Base-by-base conservation (phyloP, 2,797 vertebrate genomes). In the Astyanax mexicanus region DNA sequence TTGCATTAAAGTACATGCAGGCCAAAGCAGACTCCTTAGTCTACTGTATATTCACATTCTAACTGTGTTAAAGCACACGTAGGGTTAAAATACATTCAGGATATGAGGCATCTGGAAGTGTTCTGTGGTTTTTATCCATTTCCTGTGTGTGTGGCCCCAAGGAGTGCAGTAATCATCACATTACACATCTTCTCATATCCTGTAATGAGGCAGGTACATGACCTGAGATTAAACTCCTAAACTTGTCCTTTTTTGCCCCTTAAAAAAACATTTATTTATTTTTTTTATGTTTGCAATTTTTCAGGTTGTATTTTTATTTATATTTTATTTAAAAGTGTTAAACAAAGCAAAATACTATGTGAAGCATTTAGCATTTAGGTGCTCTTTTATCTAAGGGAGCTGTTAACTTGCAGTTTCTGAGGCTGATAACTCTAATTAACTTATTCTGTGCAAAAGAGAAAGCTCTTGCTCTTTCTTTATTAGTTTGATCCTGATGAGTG, bases 91-190 rank as follows among this genome's bases (percentile, higher is more conserved):
- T 25, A n/a, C 15, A 17, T 66, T 3, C 64, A 66, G 64, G 44
- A 66, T 45, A 17, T 47, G 64, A 45, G 27, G 44, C 64, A 47
- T 66, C 42, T 66, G 64, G 64, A 66, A 47, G 11, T 45, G 40
- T 23, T 65, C 62, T 44, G 62, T 62, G 42, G 25, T 45, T 47
- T n/a, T 42, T 44, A n/a, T 47, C 23, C 25, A 47, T 29, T 66
- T 45, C 42, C 64, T 66, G 23, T 12, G 15, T 47, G 23, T 47
- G 40, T 65, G 42, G 19, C 6, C 40, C 15, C 64, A 66, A n/a
- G 23, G 25, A 17, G 2, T n/a, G 40, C 61, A 13, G 21, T 42
- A 44, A 62, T 62, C 32, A 58, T 35, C 29, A 13, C 37, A 45
- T 66, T 44, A 66, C 62, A 65, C 64, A 29, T 66, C 27, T 23